Evolutionary conservation across 2,888 invertebrate genomes (phyloP), one percentile per base, ranked within the genome.

Genomic region (Zhengitettix transpicula): DNA sequence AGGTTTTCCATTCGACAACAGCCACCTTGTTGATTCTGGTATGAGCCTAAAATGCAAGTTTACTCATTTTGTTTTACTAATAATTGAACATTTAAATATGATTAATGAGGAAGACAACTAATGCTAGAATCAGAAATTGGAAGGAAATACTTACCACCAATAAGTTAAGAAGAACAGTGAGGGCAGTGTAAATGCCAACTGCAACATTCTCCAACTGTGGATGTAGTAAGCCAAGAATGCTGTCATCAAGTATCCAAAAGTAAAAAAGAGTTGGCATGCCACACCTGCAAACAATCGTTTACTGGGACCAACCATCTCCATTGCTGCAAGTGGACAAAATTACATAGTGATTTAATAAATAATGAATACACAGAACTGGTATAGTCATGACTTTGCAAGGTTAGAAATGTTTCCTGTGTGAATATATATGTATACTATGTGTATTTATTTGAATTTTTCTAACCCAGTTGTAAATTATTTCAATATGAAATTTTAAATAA

Each of bases 21-120:
- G 71, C 87, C 87, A 87, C 57, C 87, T 76, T 9, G 82, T 79
- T 0, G 86, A 86, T 71, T 87, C 87, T 0, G 86, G 86, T 67
- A 87, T 80, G 61, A 85, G 79, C 76, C 78, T 78, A 47, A 17
- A 15, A 16, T n/a, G 16, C 11, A 15, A 51, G 1, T 1, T 10
- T 17, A 16, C 1, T 8, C 10, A 53, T 53, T 53, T 15, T 53
- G 53, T 53, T 53, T n/a, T 17, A 16, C 28, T 12, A 53, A 40
- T 16, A 9, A 44, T 12, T 15, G 14, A n/a, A n/a, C 47, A 16
- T 40, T 14, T 16, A 15, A 51, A 55, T 57, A n/a, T 28, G 2
- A 5, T 28, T 7, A 28, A 28, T 28, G 28, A 28, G 7, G 28
- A 28, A 28, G 7, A 28, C 28, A 28, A 47, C n/a, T 47, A 14